Base-by-base conservation (phyloP, 2,797 vertebrate genomes). In the Falco cherrug region DNA sequence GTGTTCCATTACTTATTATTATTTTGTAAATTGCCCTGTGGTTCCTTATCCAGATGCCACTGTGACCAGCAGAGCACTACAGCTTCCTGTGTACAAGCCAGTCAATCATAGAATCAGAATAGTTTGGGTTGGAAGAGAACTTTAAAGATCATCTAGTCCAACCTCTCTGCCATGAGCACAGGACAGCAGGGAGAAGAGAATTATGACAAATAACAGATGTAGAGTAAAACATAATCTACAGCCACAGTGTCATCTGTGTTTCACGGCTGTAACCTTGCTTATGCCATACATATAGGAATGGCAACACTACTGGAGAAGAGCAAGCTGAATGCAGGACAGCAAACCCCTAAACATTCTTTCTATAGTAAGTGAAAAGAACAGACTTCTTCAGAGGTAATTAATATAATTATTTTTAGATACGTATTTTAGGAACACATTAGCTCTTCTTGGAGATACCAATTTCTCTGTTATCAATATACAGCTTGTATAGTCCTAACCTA, bases 311-410 rank as follows among this genome's bases (percentile, higher is more conserved):
- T 20, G 60, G 50, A 90, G 31, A 87, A 93, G 13, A 47, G 13
- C 7, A 64, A 89, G 29, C 18, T 79, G 61, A 90, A 90, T 69
- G 68, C 41, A 50, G 50, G 54, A 1, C 1, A 51, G 61, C 92
- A 80, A 3, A 0, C 0, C 3, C 13, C 43, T 17, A 31, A 64
- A 33, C 8, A 48, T 59, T 70, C 14, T 2, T 81, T 69, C 29
- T 31, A 33, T 4, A 48, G 33, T 56, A 59, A 78, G 8, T 6
- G 6, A 54, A 85, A 61, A 65, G 26, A 78, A 56, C 11, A 35
- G 25, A 47, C 12, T 41, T 41, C 53, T 88, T 73, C 65, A 73
- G 48, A 74, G 31, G 13, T 54, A n/a, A 22, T 59, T 51, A 24
- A n/a, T 64, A 50, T 56, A 41, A 39, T 73, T 73, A 1, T 11